phyloP scores from a whole-genome alignment of 1,140 invertebrate species.

The Drosophila guanche region DNA sequence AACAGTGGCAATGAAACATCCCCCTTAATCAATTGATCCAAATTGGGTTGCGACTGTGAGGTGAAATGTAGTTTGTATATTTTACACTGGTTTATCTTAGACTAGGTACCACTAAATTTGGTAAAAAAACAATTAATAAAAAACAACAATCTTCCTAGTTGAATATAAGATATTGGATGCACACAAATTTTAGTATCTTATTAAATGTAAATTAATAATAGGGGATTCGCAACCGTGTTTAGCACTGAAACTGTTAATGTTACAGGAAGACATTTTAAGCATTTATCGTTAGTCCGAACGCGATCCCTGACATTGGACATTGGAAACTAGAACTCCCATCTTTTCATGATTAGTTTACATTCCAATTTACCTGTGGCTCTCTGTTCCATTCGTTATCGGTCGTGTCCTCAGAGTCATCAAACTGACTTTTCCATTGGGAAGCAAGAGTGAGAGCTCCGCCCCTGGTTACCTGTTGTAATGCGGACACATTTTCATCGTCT shows the following conservation, averaged over 20 bases:
- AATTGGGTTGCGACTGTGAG: slow-evolving; percentile 76
- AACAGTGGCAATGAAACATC: slow-evolving; percentile 48
- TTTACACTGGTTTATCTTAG: slow-evolving; percentile 40
- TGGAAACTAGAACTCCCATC: too few species aligned
- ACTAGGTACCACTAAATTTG: not conserved
- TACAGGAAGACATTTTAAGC: slow-evolving; percentile 66
- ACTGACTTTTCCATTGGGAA: slow-evolving; percentile 97
- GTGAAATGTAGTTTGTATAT: slow-evolving; percentile 52
- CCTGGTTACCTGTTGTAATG: slow-evolving; percentile 91
- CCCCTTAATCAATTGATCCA: slow-evolving; percentile 61
- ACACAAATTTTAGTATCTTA: slow-evolving; percentile 1
- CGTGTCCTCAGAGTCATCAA: slow-evolving; percentile 95
- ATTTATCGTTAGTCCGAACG: slow-evolving; percentile 23
- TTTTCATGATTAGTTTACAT: not conserved
- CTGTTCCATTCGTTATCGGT: slow-evolving; percentile 96
- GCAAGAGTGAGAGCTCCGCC: slow-evolving; percentile 92
- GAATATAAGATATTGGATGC: slow-evolving; percentile 7
- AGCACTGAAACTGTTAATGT: slow-evolving; percentile 1
- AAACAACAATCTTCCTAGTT: slow-evolving; percentile 2
- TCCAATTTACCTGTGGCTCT: slow-evolving; percentile 85
- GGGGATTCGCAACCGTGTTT: not conserved
- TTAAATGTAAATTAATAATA: not conserved
- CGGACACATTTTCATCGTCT: slow-evolving; percentile 96
- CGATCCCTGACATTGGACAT: not conserved
- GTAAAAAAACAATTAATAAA: too few species aligned